A percentile compares a stretch with the other conserved stretches of the same genome.
phyloP scores from a whole-genome alignment of 2,113 vertebrate genomes.

The Hoplias malabaricus region DNA sequence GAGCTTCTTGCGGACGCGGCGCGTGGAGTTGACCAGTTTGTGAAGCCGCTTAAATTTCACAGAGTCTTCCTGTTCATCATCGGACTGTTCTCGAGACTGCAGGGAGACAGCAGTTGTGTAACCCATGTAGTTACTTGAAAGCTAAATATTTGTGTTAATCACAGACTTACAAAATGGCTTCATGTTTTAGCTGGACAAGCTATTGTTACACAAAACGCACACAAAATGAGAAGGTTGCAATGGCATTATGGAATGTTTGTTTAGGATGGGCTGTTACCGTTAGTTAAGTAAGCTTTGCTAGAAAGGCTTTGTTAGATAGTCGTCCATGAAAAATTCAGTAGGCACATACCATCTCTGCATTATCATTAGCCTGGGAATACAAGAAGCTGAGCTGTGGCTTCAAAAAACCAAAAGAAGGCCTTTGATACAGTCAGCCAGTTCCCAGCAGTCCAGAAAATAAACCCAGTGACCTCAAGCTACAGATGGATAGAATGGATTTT shows the following conservation, averaged over 20 bases:
- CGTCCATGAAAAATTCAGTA: neutral
- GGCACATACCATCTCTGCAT: neutral
- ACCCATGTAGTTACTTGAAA: neutral
- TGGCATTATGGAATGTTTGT: constrained; percentile 14
- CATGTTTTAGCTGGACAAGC: neutral
- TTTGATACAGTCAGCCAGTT: neutral
- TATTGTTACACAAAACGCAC: neutral
- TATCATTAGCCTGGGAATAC: neutral
- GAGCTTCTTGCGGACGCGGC: constrained; percentile 93
- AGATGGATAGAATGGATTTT: neutral
- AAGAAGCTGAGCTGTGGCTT: neutral
- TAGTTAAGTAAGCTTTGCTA: constrained; percentile 24
- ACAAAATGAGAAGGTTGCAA: neutral
- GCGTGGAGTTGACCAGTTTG: constrained; percentile 97
- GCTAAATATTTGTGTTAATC: neutral
- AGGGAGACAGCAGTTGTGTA: constrained; percentile 46
- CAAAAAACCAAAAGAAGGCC: neutral
- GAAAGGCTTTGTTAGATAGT: constrained; percentile 20
- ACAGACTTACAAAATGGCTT: neutral
- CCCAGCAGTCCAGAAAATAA: neutral
- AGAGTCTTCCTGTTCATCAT: constrained; percentile 95
- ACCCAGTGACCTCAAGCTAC: neutral
- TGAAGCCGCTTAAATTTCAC: constrained; percentile 97
- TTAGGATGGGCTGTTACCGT: constrained; percentile 28
- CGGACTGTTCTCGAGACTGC: constrained; percentile 95